Evolutionary conservation across 2,797 vertebrate species (phyloP), one percentile per base, ranked within the genome.

Genomic region (Smutsia temminckii): DNA sequence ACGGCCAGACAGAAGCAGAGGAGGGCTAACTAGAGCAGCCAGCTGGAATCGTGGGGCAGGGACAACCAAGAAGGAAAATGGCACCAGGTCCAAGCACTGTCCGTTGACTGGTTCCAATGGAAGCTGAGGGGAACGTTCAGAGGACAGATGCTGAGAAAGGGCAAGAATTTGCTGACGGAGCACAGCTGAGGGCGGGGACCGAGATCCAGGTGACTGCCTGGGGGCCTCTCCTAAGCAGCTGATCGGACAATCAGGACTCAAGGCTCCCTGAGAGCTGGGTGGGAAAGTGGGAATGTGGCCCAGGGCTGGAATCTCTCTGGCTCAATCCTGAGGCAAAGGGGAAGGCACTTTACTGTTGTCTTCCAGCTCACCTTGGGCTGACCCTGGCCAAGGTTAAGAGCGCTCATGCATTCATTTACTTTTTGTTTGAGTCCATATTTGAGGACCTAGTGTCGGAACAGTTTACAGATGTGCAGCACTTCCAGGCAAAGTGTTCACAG

Each of bases 11-110:
- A 17, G 14, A 57, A 94, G 86, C 21, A 68, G 83, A 83, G 64
- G 29, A 88, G 27, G 59, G 79, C 91, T 96, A 53, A 91, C 89
- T 88, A 63, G 95, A 86, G 55, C 51, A 74, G 59, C 75, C 29
- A 64, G 12, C 2, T 16, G 40, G 85, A 80, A 63, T 3, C 18
- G 6, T 5, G 34, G 63, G 53, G 27, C 69, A n/a, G 17, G 27
- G 64, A 49, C 66, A 86, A 63, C 55, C 63, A 85, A 63, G 92
- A 49, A 66, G 64, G 46, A n/a, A 32, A 55, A 20, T 7, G 63
- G 61, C 40, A 34, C 80, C 8, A 14, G 8, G 23, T 66, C 51
- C 59, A 42, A 84, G 53, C 16, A 21, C 32, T 6, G 29, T 7
- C 71, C 14, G 8, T 32, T 12, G 25, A 89, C 37, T 14, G 46